Base-by-base conservation (phyloP, 2,888 invertebrate genomes). In the Sinohyriopsis cumingii region DNA sequence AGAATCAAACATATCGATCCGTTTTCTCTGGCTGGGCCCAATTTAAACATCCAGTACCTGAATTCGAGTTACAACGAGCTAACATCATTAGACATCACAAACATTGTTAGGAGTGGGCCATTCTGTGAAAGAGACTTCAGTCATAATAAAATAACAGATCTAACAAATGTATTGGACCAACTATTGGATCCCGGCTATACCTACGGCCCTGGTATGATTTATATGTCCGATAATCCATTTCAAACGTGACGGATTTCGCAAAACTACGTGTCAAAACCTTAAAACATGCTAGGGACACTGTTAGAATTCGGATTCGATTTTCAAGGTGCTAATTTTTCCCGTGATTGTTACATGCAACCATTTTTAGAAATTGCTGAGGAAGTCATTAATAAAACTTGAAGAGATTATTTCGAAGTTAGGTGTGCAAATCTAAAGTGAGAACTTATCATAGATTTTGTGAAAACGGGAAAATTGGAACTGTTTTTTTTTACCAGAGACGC, bases 101-200 rank as follows among this genome's bases (percentile, higher is more conserved):
- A 71, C 55, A 24, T 65, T 19, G 20, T 71, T 9, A 22, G 65
- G 33, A 33, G 65, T 19, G 55, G 24, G 3, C 65, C 67, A n/a
- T 71, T 71, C 56, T 71, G 68, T 68, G 20, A n/a, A 15, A n/a
- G 54, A 18, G 28, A 67, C 53, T 71, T 33, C 59, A 65, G 68
- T n/a, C 12, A 54, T 22, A 71, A 71, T 24, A 22, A 53, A 54
- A 57, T 71, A 19, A 62, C 28, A 18, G 65, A 71, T n/a, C 45
- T 65, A 1, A 25, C 60, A 4, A 71, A 71, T 25, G 55, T 56
- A 22, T 45, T 28, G 24, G 61, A 45, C 19, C 65, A 65, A 60
- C 54, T 20, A 28, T 55, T 68, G 25, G 59, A 71, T 18, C 25
- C 20, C n/a, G 55, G 53, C 15, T 68, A 64, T 54, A 59, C 20